Evolutionary conservation across 2,888 invertebrate genomes (phyloP).

Genomic region (Latheticus oryzae): DNA sequence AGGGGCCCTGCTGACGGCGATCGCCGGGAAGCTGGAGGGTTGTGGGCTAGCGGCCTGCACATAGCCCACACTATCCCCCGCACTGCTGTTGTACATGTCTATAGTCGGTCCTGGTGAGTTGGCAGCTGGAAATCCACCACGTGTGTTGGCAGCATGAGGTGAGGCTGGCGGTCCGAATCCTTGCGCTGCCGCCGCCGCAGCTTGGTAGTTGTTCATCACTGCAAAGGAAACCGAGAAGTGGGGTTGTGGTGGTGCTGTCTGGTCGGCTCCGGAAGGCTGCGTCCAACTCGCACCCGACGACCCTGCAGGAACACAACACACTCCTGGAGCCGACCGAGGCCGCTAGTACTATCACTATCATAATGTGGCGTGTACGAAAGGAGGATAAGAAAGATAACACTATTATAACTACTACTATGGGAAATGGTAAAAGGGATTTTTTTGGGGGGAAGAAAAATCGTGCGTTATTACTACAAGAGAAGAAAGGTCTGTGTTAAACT

Average conservation of each 20-base stretch:
- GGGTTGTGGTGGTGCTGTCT: conserved; percentile 57
- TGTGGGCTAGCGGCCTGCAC: conserved; percentile 98
- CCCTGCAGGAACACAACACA: conserved; percentile 57
- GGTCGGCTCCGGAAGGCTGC: conserved; percentile 61
- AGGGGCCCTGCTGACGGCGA: conserved; percentile 93
- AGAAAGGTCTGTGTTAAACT: conserved; percentile 18
- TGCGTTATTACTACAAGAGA: too few species aligned
- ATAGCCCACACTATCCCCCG: conserved; percentile 87
- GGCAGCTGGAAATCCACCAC: conserved; percentile 88
- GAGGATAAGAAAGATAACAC: conserved; percentile 1
- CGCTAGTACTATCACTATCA: conserved; percentile 38
- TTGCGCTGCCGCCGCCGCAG: conserved; percentile 81
- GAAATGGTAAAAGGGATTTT: too few species aligned
- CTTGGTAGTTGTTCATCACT: conserved; percentile 98
- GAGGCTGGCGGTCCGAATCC: conserved; percentile 86
- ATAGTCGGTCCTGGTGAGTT: conserved; percentile 93
- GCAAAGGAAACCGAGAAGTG: conserved; percentile 67
- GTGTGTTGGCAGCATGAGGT: conserved; percentile 75
- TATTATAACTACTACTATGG: too few species aligned
- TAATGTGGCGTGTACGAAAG: conserved; percentile 7
- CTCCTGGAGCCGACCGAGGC: conserved; percentile 60
- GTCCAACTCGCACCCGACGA: conserved; percentile 57
- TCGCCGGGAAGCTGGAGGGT: conserved; percentile 94
- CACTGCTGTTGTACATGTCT: conserved; percentile 92
- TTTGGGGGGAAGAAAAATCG: too few species aligned